Conservation (phyloP, 1,140 invertebrate genomes). For the Drosophila sp. region DNA sequence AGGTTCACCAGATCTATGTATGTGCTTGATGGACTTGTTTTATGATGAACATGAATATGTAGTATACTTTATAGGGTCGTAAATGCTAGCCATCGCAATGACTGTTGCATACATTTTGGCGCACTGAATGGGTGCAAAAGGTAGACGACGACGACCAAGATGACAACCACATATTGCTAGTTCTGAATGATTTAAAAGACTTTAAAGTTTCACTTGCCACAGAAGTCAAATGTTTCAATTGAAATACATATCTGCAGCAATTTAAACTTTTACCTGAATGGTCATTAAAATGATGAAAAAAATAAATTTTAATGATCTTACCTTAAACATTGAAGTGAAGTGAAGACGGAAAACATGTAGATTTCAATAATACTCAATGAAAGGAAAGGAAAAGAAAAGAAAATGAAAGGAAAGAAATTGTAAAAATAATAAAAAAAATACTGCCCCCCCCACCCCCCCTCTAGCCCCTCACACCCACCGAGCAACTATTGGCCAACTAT, state of each 20-base stretch:
- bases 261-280: background rate
- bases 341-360: conserved; percentile 10
- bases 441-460: too few relatives aligned
- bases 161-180: background rate
- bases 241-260: background rate
- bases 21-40: background rate
- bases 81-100: background rate
- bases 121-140: background rate
- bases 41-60: background rate
- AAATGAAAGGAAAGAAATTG: conserved; percentile 17
- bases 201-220: background rate
- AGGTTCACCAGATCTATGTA: background rate
- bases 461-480: too few relatives aligned
- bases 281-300: background rate
- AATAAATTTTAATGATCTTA: conserved; percentile 4
- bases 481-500: conserved; percentile 33
- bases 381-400: conserved; percentile 4
- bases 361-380: conserved; percentile 29
- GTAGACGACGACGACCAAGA: background rate
- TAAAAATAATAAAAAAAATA: too few relatives aligned
- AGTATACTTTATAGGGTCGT: conserved; percentile 1
- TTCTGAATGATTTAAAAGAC: background rate
- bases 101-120: background rate
- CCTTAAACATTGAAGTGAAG: background rate
- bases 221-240: background rate